Percentiles rank a stretch among this genome's conserved stretches.
Evolutionary conservation across 2,888 invertebrate genomes (phyloP).

Genomic region (Nomada goodeniana): DNA sequence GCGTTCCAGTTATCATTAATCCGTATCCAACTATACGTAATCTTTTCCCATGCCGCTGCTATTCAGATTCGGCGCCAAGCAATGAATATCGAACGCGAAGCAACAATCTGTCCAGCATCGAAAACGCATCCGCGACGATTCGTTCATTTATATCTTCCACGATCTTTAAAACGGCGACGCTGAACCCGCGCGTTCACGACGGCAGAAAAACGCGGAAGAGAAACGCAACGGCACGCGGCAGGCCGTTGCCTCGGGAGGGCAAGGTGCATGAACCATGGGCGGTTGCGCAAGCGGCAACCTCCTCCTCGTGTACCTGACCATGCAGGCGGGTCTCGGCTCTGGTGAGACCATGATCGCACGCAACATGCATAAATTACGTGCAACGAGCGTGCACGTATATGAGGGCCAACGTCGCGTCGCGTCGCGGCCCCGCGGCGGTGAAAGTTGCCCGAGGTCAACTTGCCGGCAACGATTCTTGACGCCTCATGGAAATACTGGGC

Average conservation of each 20-base stretch:
- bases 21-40: too few relatives aligned
- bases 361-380: constrained; percentile 79
- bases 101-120: too few relatives aligned
- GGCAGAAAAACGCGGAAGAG: constrained; percentile 43
- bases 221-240: constrained; percentile 12
- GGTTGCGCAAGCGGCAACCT: constrained; percentile 70
- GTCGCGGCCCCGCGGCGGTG: constrained; percentile 71
- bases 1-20: too few relatives aligned
- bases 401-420: constrained; percentile 29
- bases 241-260: constrained; percentile 61
- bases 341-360: constrained; percentile 77
- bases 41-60: too few relatives aligned
- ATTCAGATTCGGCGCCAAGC: too few relatives aligned
- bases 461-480: constrained; percentile 58
- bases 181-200: not conserved
- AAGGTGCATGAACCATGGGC: constrained; percentile 73
- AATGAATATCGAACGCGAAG: too few relatives aligned
- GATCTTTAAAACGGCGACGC: too few relatives aligned
- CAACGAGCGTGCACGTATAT: constrained; percentile 65
- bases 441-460: constrained; percentile 82
- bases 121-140: too few relatives aligned
- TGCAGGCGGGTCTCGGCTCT: constrained; percentile 72
- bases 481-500: not conserved
- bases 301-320: constrained; percentile 77
- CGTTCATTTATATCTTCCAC: too few relatives aligned